Evolutionary conservation across 1,140 invertebrate species (phyloP).

Genomic region (Lepidurus arcticus): DNA sequence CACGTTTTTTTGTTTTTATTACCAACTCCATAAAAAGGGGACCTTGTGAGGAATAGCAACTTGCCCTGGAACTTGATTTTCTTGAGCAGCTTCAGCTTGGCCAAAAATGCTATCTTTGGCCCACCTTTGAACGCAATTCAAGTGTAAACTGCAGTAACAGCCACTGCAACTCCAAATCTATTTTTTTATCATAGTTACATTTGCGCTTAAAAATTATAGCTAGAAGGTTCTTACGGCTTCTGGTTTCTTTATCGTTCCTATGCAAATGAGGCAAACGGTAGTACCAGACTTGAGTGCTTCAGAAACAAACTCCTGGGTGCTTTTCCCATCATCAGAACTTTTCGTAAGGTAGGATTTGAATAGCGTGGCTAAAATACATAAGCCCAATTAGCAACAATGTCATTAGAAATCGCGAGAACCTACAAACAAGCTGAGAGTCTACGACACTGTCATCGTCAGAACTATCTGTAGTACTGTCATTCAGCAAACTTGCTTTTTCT

Average conservation of each 20-base stretch:
- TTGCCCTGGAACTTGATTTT: constrained; percentile 41
- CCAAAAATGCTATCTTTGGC: constrained; percentile 76
- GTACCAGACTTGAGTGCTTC: constrained; percentile 69
- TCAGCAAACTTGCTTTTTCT: constrained; percentile 41
- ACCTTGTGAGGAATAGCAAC: constrained; percentile 38
- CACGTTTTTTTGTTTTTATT: constrained; percentile 32
- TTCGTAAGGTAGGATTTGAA: constrained; percentile 43
- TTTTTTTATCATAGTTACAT: no score
- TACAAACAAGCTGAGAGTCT: constrained; percentile 41
- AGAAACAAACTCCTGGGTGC: constrained; percentile 62
- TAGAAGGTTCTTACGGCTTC: constrained; percentile 57
- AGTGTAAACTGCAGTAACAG: constrained; percentile 77
- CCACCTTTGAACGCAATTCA: constrained; percentile 88
- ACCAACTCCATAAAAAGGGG: constrained; percentile 50
- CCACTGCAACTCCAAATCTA: constrained; percentile 75
- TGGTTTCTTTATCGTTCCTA: constrained; percentile 73
- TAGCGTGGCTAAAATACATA: constrained; percentile 43
- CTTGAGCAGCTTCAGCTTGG: constrained; percentile 53
- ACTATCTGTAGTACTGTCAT: constrained; percentile 41
- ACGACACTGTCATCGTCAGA: constrained; percentile 45
- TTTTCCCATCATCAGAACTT: constrained; percentile 48
- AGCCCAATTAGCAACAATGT: constrained; percentile 41
- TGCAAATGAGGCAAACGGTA: constrained; percentile 84
- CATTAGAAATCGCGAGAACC: constrained; percentile 38
- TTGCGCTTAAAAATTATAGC: no score